Conservation (phyloP, 2,113 vertebrate genomes). For the Colius striatus region DNA sequence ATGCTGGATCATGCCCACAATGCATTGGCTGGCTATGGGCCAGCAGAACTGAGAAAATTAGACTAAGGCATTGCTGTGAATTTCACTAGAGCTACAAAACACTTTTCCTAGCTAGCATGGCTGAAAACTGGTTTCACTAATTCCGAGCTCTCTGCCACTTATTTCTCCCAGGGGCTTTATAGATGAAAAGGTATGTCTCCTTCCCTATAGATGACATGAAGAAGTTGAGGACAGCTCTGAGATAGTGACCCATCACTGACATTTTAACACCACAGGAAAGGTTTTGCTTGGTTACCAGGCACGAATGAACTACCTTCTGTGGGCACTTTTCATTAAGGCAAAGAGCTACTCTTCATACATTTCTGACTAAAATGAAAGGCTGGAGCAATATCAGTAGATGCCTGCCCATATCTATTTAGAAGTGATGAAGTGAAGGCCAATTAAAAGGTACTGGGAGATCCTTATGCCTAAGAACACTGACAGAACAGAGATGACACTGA, state of each 20-base stretch:
- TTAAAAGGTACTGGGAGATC: background rate
- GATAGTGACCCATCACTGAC: background rate
- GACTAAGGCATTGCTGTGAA: background rate
- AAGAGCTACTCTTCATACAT: background rate
- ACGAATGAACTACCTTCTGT: background rate
- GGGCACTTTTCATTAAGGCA: background rate
- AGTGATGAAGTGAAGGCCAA: background rate
- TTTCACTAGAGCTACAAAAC: background rate
- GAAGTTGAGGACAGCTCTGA: background rate
- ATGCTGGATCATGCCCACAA: background rate
- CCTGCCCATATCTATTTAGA: background rate
- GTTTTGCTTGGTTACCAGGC: fast-evolving
- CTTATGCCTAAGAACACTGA: background rate
- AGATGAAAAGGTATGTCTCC: background rate
- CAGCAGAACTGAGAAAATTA: background rate
- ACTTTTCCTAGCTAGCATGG: background rate
- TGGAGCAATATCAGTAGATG: background rate
- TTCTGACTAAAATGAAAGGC: background rate
- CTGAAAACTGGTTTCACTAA: background rate
- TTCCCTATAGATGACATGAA: background rate
- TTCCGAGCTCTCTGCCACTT: background rate
- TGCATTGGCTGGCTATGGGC: background rate
- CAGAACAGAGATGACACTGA: background rate
- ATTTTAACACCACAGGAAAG: background rate
- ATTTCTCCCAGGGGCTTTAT: background rate